These are phyloP conservation scores for Drepanosiphum platanoidis DNA, from an alignment of 2,888 invertebrate genomes.

Conservation along the genomic window DNA sequence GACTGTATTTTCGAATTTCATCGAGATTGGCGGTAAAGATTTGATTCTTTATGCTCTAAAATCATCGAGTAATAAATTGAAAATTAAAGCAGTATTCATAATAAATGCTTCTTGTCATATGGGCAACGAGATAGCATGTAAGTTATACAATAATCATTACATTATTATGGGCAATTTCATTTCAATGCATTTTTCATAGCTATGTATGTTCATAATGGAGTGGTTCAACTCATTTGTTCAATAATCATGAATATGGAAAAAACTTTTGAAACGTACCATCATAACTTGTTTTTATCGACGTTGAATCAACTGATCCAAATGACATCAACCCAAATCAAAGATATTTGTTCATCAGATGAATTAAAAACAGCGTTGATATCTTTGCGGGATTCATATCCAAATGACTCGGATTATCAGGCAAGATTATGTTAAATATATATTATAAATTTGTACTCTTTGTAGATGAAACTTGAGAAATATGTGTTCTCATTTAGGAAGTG, in stretches of 20 bases:
- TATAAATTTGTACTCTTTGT: too few species aligned
- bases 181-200: slow-evolving; percentile 19
- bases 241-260: slow-evolving; percentile 28
- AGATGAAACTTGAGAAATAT: too few species aligned
- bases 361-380: slow-evolving; percentile 21
- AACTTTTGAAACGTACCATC: background rate
- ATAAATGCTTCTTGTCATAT: slow-evolving; percentile 32
- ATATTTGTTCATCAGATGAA: slow-evolving; percentile 16
- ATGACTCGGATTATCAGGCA: slow-evolving; percentile 20
- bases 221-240: slow-evolving; percentile 26
- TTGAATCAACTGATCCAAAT: slow-evolving; percentile 13
- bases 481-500: too few species aligned
- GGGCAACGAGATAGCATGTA: slow-evolving; percentile 40
- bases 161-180: background rate
- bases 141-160: background rate
- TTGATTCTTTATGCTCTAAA: slow-evolving; percentile 27
- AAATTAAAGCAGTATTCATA: slow-evolving; percentile 20
- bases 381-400: slow-evolving; percentile 20
- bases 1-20: slow-evolving; percentile 55
- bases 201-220: slow-evolving; percentile 24
- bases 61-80: slow-evolving; percentile 20
- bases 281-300: slow-evolving; percentile 29
- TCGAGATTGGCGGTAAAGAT: slow-evolving; percentile 28
- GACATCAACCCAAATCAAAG: slow-evolving; percentile 34
- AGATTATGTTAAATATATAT: slow-evolving; percentile 6